These are phyloP conservation scores for Cheilosia vulpina DNA, from an alignment of 2,888 invertebrate species.

Conservation along the genomic window DNA sequence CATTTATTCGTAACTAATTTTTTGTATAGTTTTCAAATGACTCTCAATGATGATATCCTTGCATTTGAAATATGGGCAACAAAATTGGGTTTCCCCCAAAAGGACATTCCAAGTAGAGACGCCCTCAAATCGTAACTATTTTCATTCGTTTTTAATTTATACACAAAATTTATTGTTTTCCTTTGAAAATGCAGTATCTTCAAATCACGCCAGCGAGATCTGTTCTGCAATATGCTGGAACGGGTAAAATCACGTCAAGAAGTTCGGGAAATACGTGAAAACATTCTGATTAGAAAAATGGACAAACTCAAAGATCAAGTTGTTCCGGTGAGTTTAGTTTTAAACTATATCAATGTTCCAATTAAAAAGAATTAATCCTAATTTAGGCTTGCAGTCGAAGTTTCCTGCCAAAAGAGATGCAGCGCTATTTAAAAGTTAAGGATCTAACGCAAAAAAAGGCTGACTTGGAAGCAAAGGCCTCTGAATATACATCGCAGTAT, in stretches of 20 bases:
- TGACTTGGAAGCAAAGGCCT: slow-evolving; percentile 71
- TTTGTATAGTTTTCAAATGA: slow-evolving; percentile 42
- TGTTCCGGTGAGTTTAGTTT: slow-evolving; percentile 77
- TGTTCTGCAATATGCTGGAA: slow-evolving; percentile 80
- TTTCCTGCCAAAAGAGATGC: slow-evolving; percentile 80
- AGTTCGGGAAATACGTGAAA: slow-evolving; percentile 80
- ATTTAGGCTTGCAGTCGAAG: slow-evolving; percentile 77
- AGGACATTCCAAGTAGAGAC: slow-evolving; percentile 79
- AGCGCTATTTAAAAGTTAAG: slow-evolving; percentile 79
- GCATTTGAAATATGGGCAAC: slow-evolving; percentile 81
- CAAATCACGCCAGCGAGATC: slow-evolving; percentile 80
- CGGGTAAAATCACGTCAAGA: slow-evolving; percentile 80
- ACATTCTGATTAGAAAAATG: slow-evolving; percentile 80
- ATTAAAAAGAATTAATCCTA: neutral
- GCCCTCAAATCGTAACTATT: slow-evolving; percentile 80
- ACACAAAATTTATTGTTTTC: neutral
- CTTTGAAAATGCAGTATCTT: slow-evolving; percentile 78
- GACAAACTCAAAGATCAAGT: slow-evolving; percentile 79
- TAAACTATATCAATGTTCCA: neutral
- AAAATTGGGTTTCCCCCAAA: slow-evolving; percentile 79
- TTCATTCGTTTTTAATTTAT: neutral
- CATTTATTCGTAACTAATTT: neutral
- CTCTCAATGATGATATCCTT: slow-evolving; percentile 77
- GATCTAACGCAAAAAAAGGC: slow-evolving; percentile 78
- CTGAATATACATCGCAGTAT: slow-evolving; percentile 77